Conservation (phyloP, 2,888 invertebrate species). For the Agriopis leucophaearia region DNA sequence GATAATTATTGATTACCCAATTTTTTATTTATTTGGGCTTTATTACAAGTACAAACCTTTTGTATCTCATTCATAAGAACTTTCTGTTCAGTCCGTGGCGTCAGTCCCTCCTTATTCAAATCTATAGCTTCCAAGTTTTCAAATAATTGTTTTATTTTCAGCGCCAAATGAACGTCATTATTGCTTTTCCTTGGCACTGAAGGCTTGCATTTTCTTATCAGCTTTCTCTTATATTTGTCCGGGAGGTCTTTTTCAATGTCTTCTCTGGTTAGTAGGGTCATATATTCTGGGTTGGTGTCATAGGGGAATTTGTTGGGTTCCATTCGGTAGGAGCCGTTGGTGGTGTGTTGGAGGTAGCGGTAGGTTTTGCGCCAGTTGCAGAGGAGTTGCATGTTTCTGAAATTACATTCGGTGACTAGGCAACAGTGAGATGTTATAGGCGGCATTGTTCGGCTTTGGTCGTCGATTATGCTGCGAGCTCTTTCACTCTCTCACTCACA, state of each 20-base stretch:
- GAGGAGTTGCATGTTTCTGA: slow-evolving; percentile 75
- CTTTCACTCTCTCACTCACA: too few species aligned
- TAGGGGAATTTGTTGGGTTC: slow-evolving; percentile 74
- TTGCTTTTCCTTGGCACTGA: slow-evolving; percentile 69
- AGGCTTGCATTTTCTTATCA: slow-evolving; percentile 63
- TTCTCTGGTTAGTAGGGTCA: slow-evolving; percentile 80
- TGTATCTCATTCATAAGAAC: slow-evolving; percentile 85
- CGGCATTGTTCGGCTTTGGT: too few species aligned
- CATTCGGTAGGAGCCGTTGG: slow-evolving; percentile 57
- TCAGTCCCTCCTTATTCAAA: slow-evolving; percentile 70
- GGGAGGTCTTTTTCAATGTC: slow-evolving; percentile 81
- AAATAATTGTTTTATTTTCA: slow-evolving; percentile 78
- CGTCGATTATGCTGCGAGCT: too few species aligned
- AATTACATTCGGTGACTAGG: slow-evolving; percentile 22
- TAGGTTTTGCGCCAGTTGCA: slow-evolving; percentile 84
- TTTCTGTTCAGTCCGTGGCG: slow-evolving; percentile 85
- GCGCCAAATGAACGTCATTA: slow-evolving; percentile 72
- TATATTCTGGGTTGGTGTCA: slow-evolving; percentile 86
- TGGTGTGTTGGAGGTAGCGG: slow-evolving; percentile 58
- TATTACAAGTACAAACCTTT: slow-evolving; percentile 71
- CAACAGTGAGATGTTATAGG: too few species aligned
- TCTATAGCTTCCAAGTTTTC: slow-evolving; percentile 78
- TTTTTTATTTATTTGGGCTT: too few species aligned
- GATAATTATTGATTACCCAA: too few species aligned
- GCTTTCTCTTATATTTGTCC: slow-evolving; percentile 71